Evolutionary conservation across 2,797 vertebrate genomes (phyloP), one percentile per base, ranked within the genome.

Genomic region (Pitangus sulphuratus): DNA sequence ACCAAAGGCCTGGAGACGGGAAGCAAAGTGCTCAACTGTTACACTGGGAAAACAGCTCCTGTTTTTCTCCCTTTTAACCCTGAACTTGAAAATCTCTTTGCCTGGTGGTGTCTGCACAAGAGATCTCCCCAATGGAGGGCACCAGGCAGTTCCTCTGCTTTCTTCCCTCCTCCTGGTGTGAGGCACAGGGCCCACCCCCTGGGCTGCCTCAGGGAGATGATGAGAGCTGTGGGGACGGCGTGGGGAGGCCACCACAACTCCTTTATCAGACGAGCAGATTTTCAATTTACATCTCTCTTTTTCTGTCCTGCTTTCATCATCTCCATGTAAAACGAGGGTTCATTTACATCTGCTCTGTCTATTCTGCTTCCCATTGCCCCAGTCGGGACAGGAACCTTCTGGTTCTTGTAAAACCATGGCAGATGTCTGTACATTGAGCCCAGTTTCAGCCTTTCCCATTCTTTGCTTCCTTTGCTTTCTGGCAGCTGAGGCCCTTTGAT

Each of bases 151-250:
- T 77, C 62, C 30, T 84, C 48, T 51, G 28, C 68, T 75, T 64
- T 65, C 45, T 15, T 68, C 18, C 16, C 68, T 82, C 12, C 37
- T 93, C 16, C 60, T 44, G 17, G 6, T 60, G 9, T 15, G 18
- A 44, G 58, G 15, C 65, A 53, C 0, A 0, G 39, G 39, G 31
- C 39, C 35, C 42, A 33, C 0, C 0, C 18, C 37, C 18, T 14
- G 26, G 50, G 54, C 58, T 90, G 77, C 53, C 44, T 50, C 30
- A 12, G 51, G 66, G 47, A 80, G 28, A 33, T 20, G 14, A 11
- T 8, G 7, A 14, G 70, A 82, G 44, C 33, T 25, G 1, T 15
- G 33, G 35, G 24, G 37, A 70, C 1, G 16, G 14, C 18, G 4
- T 33, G 25, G 51, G 31, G 74, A 64, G 57, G 28, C 37, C 69